phyloP scores from a whole-genome alignment of 2,113 vertebrate genomes.

The Ascaphus truei region DNA sequence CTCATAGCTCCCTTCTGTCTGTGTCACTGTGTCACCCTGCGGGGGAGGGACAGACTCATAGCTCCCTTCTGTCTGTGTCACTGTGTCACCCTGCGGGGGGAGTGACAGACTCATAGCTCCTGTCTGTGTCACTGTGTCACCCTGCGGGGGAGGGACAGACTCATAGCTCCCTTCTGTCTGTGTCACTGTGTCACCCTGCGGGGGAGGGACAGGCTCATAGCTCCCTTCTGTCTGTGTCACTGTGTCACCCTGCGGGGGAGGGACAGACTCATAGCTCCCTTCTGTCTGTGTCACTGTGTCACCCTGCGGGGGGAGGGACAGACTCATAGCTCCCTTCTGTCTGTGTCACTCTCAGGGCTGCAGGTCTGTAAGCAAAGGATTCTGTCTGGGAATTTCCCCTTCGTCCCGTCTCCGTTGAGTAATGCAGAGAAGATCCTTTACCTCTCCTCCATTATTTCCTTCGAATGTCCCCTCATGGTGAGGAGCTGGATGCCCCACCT shows the following conservation, averaged over 20 bases:
- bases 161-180: background rate
- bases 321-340: background rate
- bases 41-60: background rate
- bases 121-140: too few species aligned
- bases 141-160: too few species aligned
- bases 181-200: background rate
- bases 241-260: too few species aligned
- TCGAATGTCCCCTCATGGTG: conserved; percentile 82
- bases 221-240: too few species aligned
- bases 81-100: background rate
- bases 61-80: background rate
- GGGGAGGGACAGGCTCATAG: background rate
- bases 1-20: too few species aligned
- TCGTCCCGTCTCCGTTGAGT: conserved; percentile 76
- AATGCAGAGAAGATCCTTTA: conserved; percentile 80
- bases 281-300: background rate
- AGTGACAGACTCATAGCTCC: background rate
- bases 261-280: background rate
- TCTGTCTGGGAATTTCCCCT: conserved; percentile 78
- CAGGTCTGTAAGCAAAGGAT: conserved; percentile 89
- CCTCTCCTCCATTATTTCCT: conserved; percentile 85
- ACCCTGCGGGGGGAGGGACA: background rate
- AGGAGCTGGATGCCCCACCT: conserved; percentile 21
- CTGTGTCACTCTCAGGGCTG: conserved; percentile 49
- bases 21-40: too few species aligned